phyloP scores from a whole-genome alignment of 2,888 invertebrate species.

The Mycalesis mineus region DNA sequence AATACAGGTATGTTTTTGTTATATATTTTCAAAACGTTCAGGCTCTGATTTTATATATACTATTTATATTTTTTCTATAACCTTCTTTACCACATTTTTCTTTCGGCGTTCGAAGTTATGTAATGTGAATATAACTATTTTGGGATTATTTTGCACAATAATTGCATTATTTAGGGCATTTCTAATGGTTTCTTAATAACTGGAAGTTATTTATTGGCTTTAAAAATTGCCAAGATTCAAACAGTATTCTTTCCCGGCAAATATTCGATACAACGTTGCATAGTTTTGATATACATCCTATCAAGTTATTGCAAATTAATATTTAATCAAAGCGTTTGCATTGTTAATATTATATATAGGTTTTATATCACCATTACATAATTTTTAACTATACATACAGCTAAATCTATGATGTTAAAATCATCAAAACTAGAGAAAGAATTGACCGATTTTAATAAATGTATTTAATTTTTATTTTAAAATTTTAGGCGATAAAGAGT shows the following conservation, averaged over 20 bases:
- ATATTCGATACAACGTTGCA: not conserved
- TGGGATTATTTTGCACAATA: constrained; percentile 29
- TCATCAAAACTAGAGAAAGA: no score
- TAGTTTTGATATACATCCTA: no score
- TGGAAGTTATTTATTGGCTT: not conserved
- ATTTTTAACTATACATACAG: no score
- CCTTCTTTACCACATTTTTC: constrained; percentile 39
- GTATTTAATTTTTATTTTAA: no score
- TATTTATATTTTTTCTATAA: constrained; percentile 31
- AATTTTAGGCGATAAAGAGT: no score
- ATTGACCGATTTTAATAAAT: no score
- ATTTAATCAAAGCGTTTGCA: no score
- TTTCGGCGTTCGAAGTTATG: constrained; percentile 40
- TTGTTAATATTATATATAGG: no score
- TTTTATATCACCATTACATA: no score
- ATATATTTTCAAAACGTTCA: constrained; percentile 12
- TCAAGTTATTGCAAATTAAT: no score
- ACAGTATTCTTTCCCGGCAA: not conserved
- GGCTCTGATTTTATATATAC: constrained; percentile 17
- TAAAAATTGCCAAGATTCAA: not conserved
- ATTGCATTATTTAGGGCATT: not conserved
- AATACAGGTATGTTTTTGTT: constrained; percentile 73
- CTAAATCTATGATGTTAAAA: no score
- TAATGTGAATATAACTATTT: constrained; percentile 51
- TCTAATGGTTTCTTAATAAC: not conserved